phyloP scores from a whole-genome alignment of 2,888 invertebrate species.

The Rhodophaea formosa region DNA sequence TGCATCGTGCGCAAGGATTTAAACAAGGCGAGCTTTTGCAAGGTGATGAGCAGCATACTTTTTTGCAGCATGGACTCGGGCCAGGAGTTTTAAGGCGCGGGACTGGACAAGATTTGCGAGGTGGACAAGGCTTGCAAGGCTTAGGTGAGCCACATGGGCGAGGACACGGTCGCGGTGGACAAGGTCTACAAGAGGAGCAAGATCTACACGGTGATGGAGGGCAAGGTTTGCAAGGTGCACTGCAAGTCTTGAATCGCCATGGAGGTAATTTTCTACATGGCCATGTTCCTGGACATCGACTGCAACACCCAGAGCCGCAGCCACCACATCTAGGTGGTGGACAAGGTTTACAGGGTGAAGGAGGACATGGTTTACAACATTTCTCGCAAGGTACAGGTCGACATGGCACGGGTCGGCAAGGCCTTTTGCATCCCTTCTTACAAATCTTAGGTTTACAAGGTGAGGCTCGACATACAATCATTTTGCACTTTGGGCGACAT shows the following conservation, averaged over 20 bases:
- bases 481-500: constrained; percentile 55
- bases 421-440: constrained; percentile 41
- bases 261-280: constrained; percentile 24
- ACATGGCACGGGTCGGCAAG: constrained; percentile 41
- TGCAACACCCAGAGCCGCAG: constrained; percentile 13
- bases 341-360: constrained; percentile 34
- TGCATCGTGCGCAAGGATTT: constrained; percentile 56
- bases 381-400: constrained; percentile 37
- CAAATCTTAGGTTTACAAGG: constrained; percentile 44
- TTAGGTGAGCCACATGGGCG: constrained; percentile 26
- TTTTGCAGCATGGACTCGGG: constrained; percentile 24
- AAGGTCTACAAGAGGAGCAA: constrained; percentile 19
- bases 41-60: constrained; percentile 40
- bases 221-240: constrained; percentile 32
- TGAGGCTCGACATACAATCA: constrained; percentile 48
- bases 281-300: constrained; percentile 24
- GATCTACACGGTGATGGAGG: constrained; percentile 13
- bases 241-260: constrained; percentile 25
- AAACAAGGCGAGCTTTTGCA: constrained; percentile 59
- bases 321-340: constrained; percentile 1
- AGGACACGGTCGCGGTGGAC: constrained; percentile 24
- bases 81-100: constrained; percentile 24
- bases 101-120: constrained; percentile 23
- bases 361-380: constrained; percentile 37
- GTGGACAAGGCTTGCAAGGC: constrained; percentile 23